Percentiles rank a stretch among this genome's conserved stretches.
Evolutionary conservation across 2,797 vertebrate genomes (phyloP).

Genomic region (Tokudaia muenninki): DNA sequence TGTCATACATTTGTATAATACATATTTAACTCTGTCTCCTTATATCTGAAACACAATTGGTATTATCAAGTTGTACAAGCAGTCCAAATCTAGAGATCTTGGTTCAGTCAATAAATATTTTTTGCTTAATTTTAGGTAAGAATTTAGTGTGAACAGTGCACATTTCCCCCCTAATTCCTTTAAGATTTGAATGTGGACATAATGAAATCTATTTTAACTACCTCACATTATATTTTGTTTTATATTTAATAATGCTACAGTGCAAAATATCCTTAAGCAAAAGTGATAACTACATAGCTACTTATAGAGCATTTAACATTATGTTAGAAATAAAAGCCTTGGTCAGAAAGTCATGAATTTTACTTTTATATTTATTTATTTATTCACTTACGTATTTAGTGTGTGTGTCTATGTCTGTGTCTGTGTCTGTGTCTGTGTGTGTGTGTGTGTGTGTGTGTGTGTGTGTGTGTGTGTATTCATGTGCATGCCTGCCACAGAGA

Average conservation of each 20-base stretch:
- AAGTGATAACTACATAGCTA: not conserved
- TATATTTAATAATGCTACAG: not conserved
- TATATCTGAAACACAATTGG: not conserved
- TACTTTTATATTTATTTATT: not conserved
- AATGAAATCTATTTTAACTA: not conserved
- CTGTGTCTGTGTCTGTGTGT: not conserved
- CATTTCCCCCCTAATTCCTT: not conserved
- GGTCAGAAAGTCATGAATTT: not conserved
- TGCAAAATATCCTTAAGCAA: slow-evolving; percentile 1
- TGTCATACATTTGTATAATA: not conserved
- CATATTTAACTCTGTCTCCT: not conserved
- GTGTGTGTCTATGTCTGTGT: not conserved
- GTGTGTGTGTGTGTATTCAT: fast-evolving
- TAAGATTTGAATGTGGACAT: not conserved
- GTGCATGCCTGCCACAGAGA: not conserved
- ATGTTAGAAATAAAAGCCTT: not conserved
- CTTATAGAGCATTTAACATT: not conserved
- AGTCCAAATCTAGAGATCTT: not conserved
- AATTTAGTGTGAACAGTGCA: not conserved
- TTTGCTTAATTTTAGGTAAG: not conserved
- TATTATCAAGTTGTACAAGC: not conserved
- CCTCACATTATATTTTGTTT: not conserved
- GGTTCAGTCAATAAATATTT: not conserved
- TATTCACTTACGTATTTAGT: not conserved
- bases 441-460: not conserved